These are phyloP conservation scores for Argyresthia goedartella DNA, from an alignment of 2,888 invertebrate genomes.

Conservation along the genomic window DNA sequence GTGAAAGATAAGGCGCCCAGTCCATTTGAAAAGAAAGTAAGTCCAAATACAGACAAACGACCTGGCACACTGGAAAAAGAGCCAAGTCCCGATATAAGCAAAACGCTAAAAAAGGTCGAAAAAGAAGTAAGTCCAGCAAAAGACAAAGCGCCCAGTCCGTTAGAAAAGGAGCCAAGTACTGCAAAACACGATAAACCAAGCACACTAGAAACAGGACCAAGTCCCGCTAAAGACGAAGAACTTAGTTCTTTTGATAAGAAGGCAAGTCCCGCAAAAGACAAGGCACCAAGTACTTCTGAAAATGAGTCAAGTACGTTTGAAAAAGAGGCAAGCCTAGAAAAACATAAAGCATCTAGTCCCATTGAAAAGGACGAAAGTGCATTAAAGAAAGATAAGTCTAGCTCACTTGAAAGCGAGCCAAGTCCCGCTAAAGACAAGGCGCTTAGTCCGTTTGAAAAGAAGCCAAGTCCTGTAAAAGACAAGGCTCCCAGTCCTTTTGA, in stretches of 20 bases:
- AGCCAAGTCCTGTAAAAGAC: neutral
- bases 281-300: neutral
- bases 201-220: neutral
- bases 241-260: neutral
- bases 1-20: neutral
- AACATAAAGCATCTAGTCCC: neutral
- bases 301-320: neutral
- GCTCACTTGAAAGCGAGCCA: neutral
- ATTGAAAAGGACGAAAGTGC: neutral
- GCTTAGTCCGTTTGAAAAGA: neutral
- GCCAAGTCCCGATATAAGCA: neutral
- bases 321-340: neutral
- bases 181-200: neutral
- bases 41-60: no score
- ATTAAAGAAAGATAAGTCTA: neutral
- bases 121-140: neutral
- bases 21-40: slow-evolving; percentile 6
- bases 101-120: neutral
- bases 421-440: neutral
- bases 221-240: neutral
- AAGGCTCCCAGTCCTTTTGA: neutral
- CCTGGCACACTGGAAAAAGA: neutral
- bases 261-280: neutral
- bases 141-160: neutral
- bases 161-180: neutral